Evolutionary conservation across 2,797 vertebrate genomes (phyloP), one percentile per base, ranked within the genome.

Genomic region (Eulemur coronatus): DNA sequence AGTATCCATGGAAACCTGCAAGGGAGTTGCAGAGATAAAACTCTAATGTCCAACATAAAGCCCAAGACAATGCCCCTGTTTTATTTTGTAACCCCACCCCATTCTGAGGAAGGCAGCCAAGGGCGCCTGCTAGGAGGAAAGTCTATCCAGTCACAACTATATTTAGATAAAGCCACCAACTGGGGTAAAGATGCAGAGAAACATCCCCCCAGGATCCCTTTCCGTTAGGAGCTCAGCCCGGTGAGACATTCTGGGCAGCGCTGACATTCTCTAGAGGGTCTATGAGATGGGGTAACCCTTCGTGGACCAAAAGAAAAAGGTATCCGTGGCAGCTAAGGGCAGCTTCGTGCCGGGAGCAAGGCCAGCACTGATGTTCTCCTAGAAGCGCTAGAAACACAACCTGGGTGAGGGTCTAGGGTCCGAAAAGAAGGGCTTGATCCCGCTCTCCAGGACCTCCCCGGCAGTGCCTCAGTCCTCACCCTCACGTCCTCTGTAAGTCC

Each of bases 1-100:
- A 94, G 98, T 98, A 98, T 98, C 98, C 98, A 98, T 98, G 98
- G 98, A 96, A 98, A 99, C 98, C 70, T 65, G 96, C 96, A 95
- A 93, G 75, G 57, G 86, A 96, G 97, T 97, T 94, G 72, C 97
- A 95, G 95, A 98, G 96, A 96, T 90, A 98, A 98, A 72, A 94
- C 85, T 96, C 96, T 95, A 96, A 94, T 93, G 82, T 97, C 55
- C 65, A 96, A 95, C 94, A 97, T 98, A 98, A 95, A 95, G 95
- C 87, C 96, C 96, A 91, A 96, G 97, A 98, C 97, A 96, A 97
- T 98, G 98, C 98, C 93, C 78, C 61, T 95, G 85, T 78, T 91
- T 86, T 94, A 79, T 90, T 94, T 98, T 72, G 79, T 85, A 79
- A 43, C 69, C 57, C 87, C 33, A 6, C 14, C 61, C 20, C 4